phyloP scores from a whole-genome alignment of 2,888 invertebrate species.

The Trichopoda pennipes region DNA sequence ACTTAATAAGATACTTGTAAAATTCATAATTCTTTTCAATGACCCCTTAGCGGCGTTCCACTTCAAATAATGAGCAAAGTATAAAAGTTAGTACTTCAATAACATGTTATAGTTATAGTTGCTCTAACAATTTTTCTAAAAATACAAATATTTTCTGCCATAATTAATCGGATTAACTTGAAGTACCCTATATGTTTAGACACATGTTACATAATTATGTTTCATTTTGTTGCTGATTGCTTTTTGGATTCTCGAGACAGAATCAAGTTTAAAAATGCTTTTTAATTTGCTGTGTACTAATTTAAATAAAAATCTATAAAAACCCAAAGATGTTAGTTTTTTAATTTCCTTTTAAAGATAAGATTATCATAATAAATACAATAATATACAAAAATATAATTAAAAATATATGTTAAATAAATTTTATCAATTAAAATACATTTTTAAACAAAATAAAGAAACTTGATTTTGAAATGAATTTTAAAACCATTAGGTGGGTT shows the following conservation, averaged over 20 bases:
- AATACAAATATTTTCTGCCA: too few relatives aligned
- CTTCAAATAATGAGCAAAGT: too few relatives aligned
- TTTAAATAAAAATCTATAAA: constrained; percentile 41
- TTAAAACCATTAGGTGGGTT: constrained; percentile 36
- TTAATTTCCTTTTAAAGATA: constrained; percentile 62
- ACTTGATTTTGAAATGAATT: constrained; percentile 47
- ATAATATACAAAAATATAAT: constrained; percentile 37
- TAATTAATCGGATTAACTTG: background rate
- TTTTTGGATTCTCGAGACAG: constrained; percentile 21
- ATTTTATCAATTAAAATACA: constrained; percentile 15
- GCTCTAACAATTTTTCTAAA: too few relatives aligned
- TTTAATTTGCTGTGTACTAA: constrained; percentile 35
- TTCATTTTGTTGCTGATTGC: too few relatives aligned
- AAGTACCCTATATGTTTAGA: too few relatives aligned
- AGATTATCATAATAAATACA: constrained; percentile 30
- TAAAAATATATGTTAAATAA: constrained; percentile 36
- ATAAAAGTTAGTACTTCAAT: too few relatives aligned
- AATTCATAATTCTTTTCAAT: too few relatives aligned
- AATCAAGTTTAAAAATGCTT: constrained; percentile 36
- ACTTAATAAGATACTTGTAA: too few relatives aligned
- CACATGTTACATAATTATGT: too few relatives aligned
- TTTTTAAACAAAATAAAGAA: constrained; percentile 39
- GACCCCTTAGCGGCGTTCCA: too few relatives aligned
- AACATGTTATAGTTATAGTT: too few relatives aligned
- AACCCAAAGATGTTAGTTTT: constrained; percentile 7